Conservation (phyloP, 2,888 invertebrate species). For the Rhodophaea formosa region DNA sequence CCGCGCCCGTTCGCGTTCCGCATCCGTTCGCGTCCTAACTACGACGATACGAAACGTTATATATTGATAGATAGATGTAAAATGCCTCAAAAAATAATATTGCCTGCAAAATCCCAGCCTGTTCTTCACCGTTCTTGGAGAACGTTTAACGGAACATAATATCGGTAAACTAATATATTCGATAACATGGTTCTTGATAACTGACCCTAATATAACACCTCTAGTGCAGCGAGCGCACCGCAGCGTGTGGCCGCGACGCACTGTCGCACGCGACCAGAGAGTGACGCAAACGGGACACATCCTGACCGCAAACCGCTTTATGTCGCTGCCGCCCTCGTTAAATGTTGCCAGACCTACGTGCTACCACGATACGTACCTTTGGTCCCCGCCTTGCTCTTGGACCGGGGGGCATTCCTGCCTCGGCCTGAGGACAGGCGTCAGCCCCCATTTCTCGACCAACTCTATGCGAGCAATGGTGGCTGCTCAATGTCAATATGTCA, state of each 20-base stretch:
- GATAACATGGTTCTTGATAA: too few relatives aligned
- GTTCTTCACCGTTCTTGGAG: too few relatives aligned
- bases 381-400: conserved; percentile 85
- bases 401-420: conserved; percentile 95
- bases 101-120: too few relatives aligned
- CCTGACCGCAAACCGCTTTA: conserved; percentile 54
- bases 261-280: conserved; percentile 33
- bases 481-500: conserved; percentile 81
- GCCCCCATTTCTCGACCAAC: conserved; percentile 98
- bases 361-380: conserved; percentile 82
- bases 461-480: conserved; percentile 98
- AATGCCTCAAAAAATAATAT: too few relatives aligned
- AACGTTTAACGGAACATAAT: too few relatives aligned
- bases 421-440: conserved; percentile 98
- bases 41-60: too few relatives aligned
- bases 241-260: conserved; percentile 35
- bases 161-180: too few relatives aligned
- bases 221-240: conserved; percentile 43
- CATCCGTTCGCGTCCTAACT: too few relatives aligned
- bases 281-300: conserved; percentile 51
- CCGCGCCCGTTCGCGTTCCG: too few relatives aligned
- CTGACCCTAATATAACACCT: too few relatives aligned
- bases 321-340: conserved; percentile 35
- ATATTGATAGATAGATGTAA: too few relatives aligned
- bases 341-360: conserved; percentile 20